Evolutionary conservation across 1,140 invertebrate genomes (phyloP), one percentile per base, ranked within the genome.

Genomic region (Bursaphelenchus mucronatus): DNA sequence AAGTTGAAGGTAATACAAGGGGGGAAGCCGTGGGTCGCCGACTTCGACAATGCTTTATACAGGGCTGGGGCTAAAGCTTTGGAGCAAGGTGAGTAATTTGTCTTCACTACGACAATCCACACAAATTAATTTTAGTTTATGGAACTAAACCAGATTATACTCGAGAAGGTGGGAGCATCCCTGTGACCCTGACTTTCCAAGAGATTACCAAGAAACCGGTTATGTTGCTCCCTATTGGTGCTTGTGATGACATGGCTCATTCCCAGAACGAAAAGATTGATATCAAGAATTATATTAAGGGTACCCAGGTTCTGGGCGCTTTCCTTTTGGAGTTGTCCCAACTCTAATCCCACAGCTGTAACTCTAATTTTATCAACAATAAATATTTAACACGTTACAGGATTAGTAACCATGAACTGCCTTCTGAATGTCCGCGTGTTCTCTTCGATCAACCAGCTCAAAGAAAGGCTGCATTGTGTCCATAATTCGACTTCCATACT

Each of bases 241-340:
- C 88, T 69, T 88, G 88, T 63, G 94, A 97, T 83, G 94, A 97
- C 84, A 94, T 94, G 67, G 93, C 94, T 64, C 94, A 98, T 85
- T 94, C 92, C 0, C 94, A 55, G 69, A 70, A 70, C 17, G 71
- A 74, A 53, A 74, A 74, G 57, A 40, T 74, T 41, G 63, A 74
- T 53, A 58, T 74, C 41, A 56, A 57, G 45, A 74, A 74, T 53
- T 74, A 74, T 45, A 70, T 74, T 30, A 49, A 74, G 41, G 71
- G 71, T 30, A 73, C 59, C 19, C 76, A 74, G 50, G 50, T 57
- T 17, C 63, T 74, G 15, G 71, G 56, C 43, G 74, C 70, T 19
- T 74, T 76, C 52, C 51, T 74, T 39, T 40, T 74, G 10, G 71
- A 74, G 55, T 57, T 74, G 57, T 39, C 57, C 4, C 15, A 45